Percentiles rank a stretch among this genome's conserved stretches.
Conservation (phyloP, 2,113 vertebrate genomes). For the Rhinoptilus africanus region DNA sequence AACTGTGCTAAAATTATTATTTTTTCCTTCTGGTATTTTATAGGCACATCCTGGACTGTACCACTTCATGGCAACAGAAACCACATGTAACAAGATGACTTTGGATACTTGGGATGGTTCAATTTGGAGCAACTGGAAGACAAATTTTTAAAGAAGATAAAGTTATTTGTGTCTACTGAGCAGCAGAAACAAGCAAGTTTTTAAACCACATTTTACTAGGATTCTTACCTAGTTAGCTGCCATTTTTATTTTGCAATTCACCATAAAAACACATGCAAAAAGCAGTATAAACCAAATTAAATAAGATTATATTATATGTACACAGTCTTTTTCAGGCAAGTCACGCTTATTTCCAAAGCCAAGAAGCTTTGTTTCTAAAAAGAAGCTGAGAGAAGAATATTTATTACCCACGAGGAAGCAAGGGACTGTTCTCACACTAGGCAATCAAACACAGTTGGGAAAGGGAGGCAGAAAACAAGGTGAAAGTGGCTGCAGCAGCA, state of each 20-base stretch:
- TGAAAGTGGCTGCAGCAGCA: background rate
- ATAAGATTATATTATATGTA: background rate
- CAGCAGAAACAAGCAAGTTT: background rate
- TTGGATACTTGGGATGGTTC: background rate
- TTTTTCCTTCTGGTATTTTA: background rate
- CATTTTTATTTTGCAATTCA: background rate
- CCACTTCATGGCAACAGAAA: background rate
- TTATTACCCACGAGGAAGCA: background rate
- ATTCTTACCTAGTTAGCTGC: background rate
- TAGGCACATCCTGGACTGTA: background rate
- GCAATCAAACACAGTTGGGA: background rate
- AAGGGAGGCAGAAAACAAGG: background rate
- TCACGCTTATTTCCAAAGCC: background rate
- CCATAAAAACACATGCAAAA: background rate
- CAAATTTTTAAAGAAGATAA: background rate
- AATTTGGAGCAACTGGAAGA: background rate
- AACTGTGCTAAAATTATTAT: background rate
- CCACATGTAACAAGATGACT: background rate
- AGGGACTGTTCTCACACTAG: background rate
- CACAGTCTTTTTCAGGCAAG: background rate
- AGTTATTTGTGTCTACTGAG: background rate
- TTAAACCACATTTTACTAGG: background rate
- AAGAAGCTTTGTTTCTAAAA: background rate
- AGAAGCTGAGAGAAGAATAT: background rate
- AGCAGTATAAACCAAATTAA: background rate